Evolutionary conservation across 2,888 invertebrate species (phyloP), one percentile per base, ranked within the genome.

Genomic region (Neoaliturus tenellus): DNA sequence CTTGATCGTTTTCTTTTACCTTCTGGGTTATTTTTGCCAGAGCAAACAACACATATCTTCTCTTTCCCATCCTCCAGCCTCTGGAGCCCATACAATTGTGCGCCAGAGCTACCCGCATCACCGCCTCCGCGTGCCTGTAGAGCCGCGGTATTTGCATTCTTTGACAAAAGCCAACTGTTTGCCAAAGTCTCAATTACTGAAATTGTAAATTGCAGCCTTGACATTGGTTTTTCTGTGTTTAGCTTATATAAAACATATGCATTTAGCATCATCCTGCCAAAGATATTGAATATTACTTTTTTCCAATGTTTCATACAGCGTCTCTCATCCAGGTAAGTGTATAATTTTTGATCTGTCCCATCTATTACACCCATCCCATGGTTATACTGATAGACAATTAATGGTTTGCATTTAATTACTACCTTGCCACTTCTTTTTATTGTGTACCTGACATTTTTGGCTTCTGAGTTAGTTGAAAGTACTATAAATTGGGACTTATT

Each of bases 291-390:
- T 23, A 39, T 75, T 14, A 83, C 73, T 35, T 83, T 78, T 83
- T 83, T 78, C 31, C 14, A 25, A 44, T 83, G 73, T 28, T 73
- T 55, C 62, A 78, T 73, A 35, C 73, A 55, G 12, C 41, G 35
- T 5, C 83, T 51, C 55, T 75, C 78, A 44, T 83, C 83, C 25
- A 83, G 20, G 39, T 58, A 71, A 10, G 28, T 44, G 41, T 83
- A 83, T 6, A 75, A 23, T 78, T 55, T 83, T 62, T 75, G 58
- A 41, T 83, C 83, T 1, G 78, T 39, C 20, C 58, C 31, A 41
- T 83, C 83, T 28, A 78, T 73, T 23, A 75, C 78, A 10, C 83
- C 83, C 83, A 83, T 83, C 20, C 39, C 55, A 28, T 39, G 8
- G 35, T 83, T 83, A 17, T 83, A 83, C 28, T 83, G 48, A 25